Conservation (phyloP, 2,888 invertebrate genomes). For the Nasonovia ribisnigri region DNA sequence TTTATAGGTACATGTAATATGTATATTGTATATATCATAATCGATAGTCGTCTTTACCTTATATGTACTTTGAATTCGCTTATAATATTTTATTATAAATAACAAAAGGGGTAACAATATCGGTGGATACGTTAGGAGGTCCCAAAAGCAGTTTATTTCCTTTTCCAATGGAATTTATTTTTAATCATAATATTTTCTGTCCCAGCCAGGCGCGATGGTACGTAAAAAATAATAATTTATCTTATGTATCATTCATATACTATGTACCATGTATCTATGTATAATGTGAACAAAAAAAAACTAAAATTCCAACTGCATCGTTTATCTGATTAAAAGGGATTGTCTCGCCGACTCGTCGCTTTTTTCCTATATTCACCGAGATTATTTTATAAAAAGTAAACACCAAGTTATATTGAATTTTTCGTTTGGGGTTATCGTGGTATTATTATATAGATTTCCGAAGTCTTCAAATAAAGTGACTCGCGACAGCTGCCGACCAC, state of each 20-base stretch:
- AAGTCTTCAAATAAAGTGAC: constrained; percentile 29
- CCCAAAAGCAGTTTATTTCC: constrained; percentile 10
- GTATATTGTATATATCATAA: not conserved
- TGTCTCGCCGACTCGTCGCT: not conserved
- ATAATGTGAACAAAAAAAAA: not conserved
- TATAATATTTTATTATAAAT: constrained; percentile 45
- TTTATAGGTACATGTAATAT: not conserved
- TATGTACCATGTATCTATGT: not conserved
- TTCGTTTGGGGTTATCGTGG: not conserved
- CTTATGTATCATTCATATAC: not conserved
- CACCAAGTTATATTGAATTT: constrained; percentile 29
- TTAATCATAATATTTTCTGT: constrained; percentile 29
- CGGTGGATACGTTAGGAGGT: not conserved
- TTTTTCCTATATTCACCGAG: not conserved
- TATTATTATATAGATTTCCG: not conserved
- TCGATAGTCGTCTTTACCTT: constrained; percentile 38
- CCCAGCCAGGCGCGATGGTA: not conserved
- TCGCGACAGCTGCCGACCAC: constrained; percentile 57
- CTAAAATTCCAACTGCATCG: not conserved
- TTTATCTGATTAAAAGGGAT: constrained; percentile 38
- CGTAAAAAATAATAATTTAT: constrained; percentile 22
- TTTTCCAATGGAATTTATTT: constrained; percentile 32
- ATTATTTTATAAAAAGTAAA: not conserved
- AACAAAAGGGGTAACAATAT: constrained; percentile 24
- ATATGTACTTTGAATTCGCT: constrained; percentile 13